These are phyloP conservation scores for Dissostichus mawsoni DNA, from an alignment of 2,113 vertebrate genomes.

Conservation along the genomic window DNA sequence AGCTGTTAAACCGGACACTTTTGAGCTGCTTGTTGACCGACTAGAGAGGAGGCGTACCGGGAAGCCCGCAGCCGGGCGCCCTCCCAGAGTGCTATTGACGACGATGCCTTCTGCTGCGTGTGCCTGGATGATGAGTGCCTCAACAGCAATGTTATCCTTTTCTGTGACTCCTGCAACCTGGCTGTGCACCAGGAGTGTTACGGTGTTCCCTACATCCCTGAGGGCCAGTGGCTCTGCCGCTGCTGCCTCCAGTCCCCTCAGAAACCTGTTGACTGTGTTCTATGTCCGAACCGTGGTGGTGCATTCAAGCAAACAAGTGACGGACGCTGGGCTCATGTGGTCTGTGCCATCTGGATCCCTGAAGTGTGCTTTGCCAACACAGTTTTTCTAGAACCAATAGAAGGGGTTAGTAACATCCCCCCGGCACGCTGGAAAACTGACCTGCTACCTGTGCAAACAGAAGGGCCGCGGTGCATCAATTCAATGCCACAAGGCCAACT, in stretches of 20 bases:
- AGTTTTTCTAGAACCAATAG: constrained; percentile 96
- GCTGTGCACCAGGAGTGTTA: constrained; percentile 99
- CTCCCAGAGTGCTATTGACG: constrained; percentile 90
- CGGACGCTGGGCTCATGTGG: constrained; percentile 95
- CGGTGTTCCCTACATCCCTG: constrained; percentile 95
- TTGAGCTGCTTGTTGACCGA: constrained; percentile 93
- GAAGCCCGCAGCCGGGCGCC: constrained; percentile 90
- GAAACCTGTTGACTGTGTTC: constrained; percentile 93
- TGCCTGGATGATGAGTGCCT: constrained; percentile 99
- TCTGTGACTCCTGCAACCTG: constrained; percentile 98
- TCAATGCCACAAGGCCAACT: constrained; percentile 98
- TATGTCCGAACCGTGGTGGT: constrained; percentile 96
- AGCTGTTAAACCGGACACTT: constrained; percentile 88
- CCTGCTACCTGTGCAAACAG: constrained; percentile 96
- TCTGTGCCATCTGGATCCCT: constrained; percentile 99
- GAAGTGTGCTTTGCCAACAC: constrained; percentile 99
- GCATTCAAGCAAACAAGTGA: constrained; percentile 99
- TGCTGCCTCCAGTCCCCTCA: constrained; percentile 97
- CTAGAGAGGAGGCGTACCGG: constrained; percentile 95
- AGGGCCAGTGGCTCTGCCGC: constrained; percentile 98
- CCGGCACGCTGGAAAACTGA: constrained; percentile 96
- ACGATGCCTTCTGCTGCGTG: constrained; percentile 97
- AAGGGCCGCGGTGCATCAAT: constrained; percentile 95
- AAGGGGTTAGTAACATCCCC: constrained; percentile 95
- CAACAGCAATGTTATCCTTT: constrained; percentile 98